Percentiles rank a stretch among this genome's conserved stretches.
phyloP scores from a whole-genome alignment of 2,113 vertebrate species.

The Sialia sialis region DNA sequence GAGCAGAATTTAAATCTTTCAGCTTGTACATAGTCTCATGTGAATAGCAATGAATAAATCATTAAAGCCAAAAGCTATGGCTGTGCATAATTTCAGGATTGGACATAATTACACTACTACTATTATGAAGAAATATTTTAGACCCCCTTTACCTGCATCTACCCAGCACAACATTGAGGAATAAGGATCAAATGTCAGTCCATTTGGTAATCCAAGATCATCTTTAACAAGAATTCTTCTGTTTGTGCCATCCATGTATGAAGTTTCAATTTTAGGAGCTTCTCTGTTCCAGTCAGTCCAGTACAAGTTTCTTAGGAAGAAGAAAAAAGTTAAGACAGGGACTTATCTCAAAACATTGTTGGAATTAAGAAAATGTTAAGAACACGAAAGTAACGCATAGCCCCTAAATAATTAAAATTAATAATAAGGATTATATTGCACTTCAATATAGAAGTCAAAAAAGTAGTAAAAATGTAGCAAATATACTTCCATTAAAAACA shows the following conservation, averaged over 20 bases:
- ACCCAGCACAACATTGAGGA: constrained; percentile 89
- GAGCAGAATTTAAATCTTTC: neutral
- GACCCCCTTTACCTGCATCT: constrained; percentile 82
- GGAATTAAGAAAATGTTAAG: neutral
- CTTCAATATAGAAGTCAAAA: neutral
- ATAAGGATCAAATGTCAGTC: constrained; percentile 84
- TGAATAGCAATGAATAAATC: neutral
- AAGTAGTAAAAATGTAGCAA: neutral
- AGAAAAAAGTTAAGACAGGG: neutral
- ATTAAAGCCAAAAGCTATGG: neutral
- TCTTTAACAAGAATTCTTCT: constrained; percentile 85
- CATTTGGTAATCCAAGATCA: constrained; percentile 87
- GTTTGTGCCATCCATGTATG: constrained; percentile 91
- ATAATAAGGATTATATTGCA: neutral
- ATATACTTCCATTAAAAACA: neutral
- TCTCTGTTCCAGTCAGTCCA: constrained; percentile 95
- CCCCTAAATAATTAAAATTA: neutral
- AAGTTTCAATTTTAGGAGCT: constrained; percentile 90
- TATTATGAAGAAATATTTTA: neutral
- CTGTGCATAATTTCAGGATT: neutral
- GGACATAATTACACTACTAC: neutral
- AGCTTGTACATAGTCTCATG: neutral
- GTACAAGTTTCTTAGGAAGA: constrained; percentile 80
- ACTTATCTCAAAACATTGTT: neutral
- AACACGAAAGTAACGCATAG: neutral